Evolutionary conservation across 2,113 vertebrate species (phyloP).

Genomic region (Mungos mungo): DNA sequence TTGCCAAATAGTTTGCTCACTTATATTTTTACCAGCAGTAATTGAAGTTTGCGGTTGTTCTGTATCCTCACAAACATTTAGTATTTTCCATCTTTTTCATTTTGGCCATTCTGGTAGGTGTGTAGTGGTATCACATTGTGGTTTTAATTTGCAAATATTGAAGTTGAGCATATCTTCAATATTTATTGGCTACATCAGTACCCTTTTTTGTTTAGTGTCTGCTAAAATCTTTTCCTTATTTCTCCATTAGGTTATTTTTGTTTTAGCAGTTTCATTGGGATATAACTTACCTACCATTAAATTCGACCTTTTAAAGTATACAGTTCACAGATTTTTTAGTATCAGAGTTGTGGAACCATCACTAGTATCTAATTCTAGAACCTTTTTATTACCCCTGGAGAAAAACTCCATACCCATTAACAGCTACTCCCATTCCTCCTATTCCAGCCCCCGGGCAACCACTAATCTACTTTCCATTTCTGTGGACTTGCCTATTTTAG

Average conservation of each 20-base stretch:
- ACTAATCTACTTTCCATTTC: neutral
- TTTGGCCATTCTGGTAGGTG: neutral
- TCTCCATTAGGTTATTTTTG: neutral
- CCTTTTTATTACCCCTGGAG: neutral
- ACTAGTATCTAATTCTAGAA: neutral
- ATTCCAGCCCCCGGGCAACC: neutral
- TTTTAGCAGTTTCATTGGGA: slow-evolving; percentile 8
- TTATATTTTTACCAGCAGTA: neutral
- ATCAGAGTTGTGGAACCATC: neutral
- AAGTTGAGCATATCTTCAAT: neutral
- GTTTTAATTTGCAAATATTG: neutral
- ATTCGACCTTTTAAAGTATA: neutral
- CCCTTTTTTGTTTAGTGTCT: slow-evolving; percentile 15
- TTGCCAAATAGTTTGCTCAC: neutral
- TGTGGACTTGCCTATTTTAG: neutral
- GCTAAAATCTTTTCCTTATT: neutral
- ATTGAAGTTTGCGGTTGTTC: neutral
- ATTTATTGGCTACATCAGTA: neutral
- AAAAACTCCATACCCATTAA: neutral
- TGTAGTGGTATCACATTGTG: neutral
- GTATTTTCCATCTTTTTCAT: slow-evolving; percentile 4
- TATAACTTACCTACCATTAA: neutral
- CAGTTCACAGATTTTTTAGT: neutral
- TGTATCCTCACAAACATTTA: neutral
- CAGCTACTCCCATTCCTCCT: neutral